Percentiles rank a stretch among this genome's conserved stretches.
Evolutionary conservation across 2,797 vertebrate species (phyloP).

Genomic region (Sebastes matsubarae): DNA sequence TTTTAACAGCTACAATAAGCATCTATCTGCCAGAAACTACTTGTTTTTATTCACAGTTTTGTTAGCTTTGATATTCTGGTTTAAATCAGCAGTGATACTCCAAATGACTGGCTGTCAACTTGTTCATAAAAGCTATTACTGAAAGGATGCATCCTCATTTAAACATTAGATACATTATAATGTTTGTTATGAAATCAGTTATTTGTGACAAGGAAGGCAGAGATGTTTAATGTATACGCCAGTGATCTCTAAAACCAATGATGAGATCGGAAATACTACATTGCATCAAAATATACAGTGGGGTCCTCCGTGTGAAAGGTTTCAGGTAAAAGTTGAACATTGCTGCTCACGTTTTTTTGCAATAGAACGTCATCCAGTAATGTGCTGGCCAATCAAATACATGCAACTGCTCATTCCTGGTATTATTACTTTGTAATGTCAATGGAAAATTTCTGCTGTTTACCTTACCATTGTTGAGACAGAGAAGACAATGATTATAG

Average conservation of each 20-base stretch:
- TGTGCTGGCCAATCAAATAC: not conserved
- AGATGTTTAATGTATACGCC: not conserved
- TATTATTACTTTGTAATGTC: not conserved
- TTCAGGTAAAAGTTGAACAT: not conserved
- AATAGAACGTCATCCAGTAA: not conserved
- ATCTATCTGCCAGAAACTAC: not conserved
- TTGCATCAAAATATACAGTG: not conserved
- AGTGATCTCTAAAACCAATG: not conserved
- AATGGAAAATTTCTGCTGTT: not conserved
- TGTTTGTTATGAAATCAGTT: not conserved
- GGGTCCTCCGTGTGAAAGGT: not conserved
- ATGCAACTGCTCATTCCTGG: not conserved
- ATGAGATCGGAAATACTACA: not conserved
- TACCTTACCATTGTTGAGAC: not conserved
- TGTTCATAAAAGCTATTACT: not conserved
- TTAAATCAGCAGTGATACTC: not conserved
- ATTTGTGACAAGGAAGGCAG: not conserved
- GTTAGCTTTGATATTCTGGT: not conserved
- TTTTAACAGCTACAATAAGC: not conserved
- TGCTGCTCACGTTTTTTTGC: not conserved
- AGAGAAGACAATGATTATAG: not conserved
- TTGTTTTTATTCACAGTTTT: not conserved
- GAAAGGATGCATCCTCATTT: not conserved
- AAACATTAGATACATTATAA: not conserved
- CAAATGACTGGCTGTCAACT: not conserved